A percentile compares a stretch with the other conserved stretches of the same genome.
These are phyloP conservation scores for Glomeris maerens DNA, from an alignment of 1,140 invertebrate genomes.

Conservation along the genomic window DNA sequence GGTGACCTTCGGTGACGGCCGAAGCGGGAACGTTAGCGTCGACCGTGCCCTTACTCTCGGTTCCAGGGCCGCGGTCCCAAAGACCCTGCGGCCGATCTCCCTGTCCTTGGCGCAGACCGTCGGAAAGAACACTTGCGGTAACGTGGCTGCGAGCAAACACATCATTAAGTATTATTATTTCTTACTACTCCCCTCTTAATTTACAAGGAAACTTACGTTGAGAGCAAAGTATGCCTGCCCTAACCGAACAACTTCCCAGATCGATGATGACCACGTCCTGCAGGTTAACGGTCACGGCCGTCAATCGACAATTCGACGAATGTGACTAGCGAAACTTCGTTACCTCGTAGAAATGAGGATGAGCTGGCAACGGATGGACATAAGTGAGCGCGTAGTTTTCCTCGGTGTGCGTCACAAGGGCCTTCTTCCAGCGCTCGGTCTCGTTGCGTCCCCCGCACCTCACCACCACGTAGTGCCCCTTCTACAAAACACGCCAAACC, in stretches of 20 bases:
- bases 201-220: constrained; percentile 30
- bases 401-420: constrained; percentile 38
- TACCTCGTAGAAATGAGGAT: constrained; percentile 31
- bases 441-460: constrained; percentile 34
- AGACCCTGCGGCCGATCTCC: constrained; percentile 29
- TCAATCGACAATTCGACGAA: background rate
- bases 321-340: background rate
- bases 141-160: constrained; percentile 28
- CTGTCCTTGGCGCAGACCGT: constrained; percentile 37
- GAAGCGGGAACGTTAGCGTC: constrained; percentile 32
- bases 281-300: background rate
- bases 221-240: constrained; percentile 42
- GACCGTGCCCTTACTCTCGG: constrained; percentile 33
- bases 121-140: constrained; percentile 45
- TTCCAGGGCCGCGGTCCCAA: constrained; percentile 38
- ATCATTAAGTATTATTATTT: background rate
- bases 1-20: constrained; percentile 38
- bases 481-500: constrained; percentile 30
- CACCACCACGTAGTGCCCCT: constrained; percentile 40
- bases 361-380: constrained; percentile 33
- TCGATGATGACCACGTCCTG: constrained; percentile 38
- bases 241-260: constrained; percentile 41
- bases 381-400: constrained; percentile 39
- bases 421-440: constrained; percentile 36
- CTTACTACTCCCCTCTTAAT: background rate